Conservation (phyloP, 2,113 vertebrate species). For the Myiagra hebetior region DNA sequence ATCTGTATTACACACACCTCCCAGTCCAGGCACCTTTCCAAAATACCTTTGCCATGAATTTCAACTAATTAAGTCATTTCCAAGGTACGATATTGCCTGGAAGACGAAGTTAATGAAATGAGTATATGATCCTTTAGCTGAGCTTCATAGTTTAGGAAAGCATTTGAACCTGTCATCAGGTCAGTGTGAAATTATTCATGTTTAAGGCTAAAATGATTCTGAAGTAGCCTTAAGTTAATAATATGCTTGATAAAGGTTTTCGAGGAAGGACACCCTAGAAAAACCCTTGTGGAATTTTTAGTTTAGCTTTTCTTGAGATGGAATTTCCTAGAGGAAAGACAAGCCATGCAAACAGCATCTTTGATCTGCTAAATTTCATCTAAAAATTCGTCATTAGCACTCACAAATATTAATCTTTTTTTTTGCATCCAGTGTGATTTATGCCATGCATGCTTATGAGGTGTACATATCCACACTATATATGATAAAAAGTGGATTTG, state of each 20-base stretch:
- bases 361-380: neutral
- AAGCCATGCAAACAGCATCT: neutral
- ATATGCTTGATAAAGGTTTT: neutral
- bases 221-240: neutral
- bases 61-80: neutral
- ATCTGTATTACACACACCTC: neutral
- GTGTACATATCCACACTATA: neutral
- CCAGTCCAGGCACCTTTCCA: neutral
- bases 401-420: neutral
- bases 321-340: neutral
- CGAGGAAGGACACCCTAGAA: neutral
- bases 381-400: neutral
- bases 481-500: neutral
- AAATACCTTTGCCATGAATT: neutral
- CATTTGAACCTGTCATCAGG: neutral
- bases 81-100: neutral
- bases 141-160: neutral
- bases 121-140: neutral
- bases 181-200: neutral
- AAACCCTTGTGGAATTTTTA: neutral
- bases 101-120: neutral
- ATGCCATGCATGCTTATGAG: neutral
- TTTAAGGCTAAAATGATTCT: neutral
- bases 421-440: neutral
- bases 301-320: neutral